phyloP scores from a whole-genome alignment of 2,113 vertebrate species.

The Pedionomus torquatus region DNA sequence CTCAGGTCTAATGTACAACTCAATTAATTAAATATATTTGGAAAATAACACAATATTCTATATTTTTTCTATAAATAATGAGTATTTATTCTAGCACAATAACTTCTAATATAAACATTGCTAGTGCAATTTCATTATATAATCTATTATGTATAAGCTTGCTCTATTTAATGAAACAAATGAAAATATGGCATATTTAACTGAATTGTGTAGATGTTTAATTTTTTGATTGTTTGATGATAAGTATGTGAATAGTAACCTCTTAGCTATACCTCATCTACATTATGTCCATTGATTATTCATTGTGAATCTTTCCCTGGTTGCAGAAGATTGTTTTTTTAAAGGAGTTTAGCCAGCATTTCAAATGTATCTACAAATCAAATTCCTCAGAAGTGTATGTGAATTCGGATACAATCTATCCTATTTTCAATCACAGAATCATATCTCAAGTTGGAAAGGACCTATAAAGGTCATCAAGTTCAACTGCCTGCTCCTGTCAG shows the following conservation, averaged over 20 bases:
- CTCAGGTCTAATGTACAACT: background rate
- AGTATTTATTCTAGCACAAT: background rate
- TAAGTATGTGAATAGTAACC: background rate
- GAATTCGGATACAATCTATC: background rate
- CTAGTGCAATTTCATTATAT: background rate
- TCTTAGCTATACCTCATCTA: background rate
- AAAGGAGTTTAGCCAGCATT: background rate
- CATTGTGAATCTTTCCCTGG: background rate
- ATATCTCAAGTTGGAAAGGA: background rate
- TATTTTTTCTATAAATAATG: background rate
- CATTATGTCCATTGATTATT: background rate
- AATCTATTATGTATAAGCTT: background rate
- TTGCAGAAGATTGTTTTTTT: background rate
- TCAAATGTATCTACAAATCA: background rate
- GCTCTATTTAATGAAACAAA: background rate
- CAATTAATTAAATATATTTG: background rate
- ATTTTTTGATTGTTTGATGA: background rate
- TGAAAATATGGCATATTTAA: background rate
- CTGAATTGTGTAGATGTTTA: background rate
- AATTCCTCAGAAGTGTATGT: background rate
- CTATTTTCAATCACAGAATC: background rate
- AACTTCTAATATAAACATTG: background rate
- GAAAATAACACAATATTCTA: background rate
- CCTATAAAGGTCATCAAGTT: rapidly evolving
- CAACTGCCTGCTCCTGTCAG: background rate